Conservation (phyloP, 2,113 vertebrate species). For the Chaetorhynchus papuensis region DNA sequence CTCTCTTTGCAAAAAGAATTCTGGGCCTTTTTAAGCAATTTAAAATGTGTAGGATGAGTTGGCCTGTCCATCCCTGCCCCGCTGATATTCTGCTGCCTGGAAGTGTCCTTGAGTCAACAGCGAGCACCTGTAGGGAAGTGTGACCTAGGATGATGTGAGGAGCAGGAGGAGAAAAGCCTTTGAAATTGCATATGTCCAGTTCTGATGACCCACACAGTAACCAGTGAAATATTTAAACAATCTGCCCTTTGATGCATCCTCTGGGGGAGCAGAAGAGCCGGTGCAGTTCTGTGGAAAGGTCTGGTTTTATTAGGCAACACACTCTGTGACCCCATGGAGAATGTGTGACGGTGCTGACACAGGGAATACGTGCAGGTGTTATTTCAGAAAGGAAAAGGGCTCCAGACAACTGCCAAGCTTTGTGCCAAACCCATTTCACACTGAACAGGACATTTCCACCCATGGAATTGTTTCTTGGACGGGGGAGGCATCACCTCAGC, state of each 20-base stretch:
- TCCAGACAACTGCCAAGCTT: neutral
- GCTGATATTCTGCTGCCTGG: neutral
- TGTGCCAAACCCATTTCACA: neutral
- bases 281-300: neutral
- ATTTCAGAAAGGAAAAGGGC: neutral
- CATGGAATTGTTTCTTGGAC: neutral
- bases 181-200: neutral
- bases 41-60: slow-evolving; percentile 38
- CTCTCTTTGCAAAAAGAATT: neutral
- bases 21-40: neutral
- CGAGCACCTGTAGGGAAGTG: neutral
- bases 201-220: neutral
- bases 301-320: neutral
- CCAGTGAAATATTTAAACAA: neutral
- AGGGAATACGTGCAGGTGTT: neutral
- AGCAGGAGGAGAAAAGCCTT: neutral
- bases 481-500: neutral
- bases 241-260: neutral
- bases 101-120: slow-evolving; percentile 4
- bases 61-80: neutral
- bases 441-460: neutral
- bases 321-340: neutral
- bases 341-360: rapidly evolving
- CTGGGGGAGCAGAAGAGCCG: neutral
- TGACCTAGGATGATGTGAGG: neutral